Percentiles rank a stretch among this genome's conserved stretches.
These are phyloP conservation scores for Palythoa grandis DNA, from an alignment of 92 coral and sea anemone species.

Conservation along the genomic window DNA sequence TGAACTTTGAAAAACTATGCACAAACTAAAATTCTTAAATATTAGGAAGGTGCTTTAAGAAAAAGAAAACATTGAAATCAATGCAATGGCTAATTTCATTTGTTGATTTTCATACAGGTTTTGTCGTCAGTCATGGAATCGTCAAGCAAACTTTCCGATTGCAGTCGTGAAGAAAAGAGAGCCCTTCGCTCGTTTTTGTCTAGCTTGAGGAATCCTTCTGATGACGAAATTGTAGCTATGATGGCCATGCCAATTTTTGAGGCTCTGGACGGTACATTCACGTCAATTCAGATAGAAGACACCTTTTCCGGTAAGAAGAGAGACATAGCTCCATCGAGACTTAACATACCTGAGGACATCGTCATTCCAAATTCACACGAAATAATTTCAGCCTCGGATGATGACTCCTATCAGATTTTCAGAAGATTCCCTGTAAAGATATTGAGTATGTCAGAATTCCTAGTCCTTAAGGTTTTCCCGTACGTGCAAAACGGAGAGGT, in stretches of 20 bases:
- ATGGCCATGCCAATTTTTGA: constrained; percentile 91
- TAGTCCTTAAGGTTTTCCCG: constrained; percentile 86
- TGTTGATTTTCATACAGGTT: constrained; percentile 31
- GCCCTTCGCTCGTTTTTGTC: constrained; percentile 83
- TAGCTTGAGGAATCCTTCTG: constrained; percentile 84
- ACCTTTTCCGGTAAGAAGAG: constrained; percentile 66
- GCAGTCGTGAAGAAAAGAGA: constrained; percentile 73
- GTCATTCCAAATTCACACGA: constrained; percentile 71
- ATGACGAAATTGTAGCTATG: constrained; percentile 79
- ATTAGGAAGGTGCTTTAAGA: neutral
- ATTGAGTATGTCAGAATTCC: constrained; percentile 78
- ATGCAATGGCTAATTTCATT: neutral
- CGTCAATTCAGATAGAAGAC: constrained; percentile 72
- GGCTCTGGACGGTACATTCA: constrained; percentile 82
- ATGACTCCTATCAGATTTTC: constrained; percentile 86
- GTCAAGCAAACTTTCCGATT: constrained; percentile 41
- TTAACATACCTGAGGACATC: constrained; percentile 77
- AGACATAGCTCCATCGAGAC: constrained; percentile 85
- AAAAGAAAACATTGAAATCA: neutral
- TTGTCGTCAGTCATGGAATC: constrained; percentile 64
- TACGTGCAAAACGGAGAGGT: constrained; percentile 68
- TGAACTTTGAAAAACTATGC: no score
- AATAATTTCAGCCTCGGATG: constrained; percentile 92
- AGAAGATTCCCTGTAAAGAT: constrained; percentile 82
- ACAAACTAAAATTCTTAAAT: neutral